These are phyloP conservation scores for Coleophora flavipennella DNA, from an alignment of 2,888 invertebrate genomes.

Conservation along the genomic window DNA sequence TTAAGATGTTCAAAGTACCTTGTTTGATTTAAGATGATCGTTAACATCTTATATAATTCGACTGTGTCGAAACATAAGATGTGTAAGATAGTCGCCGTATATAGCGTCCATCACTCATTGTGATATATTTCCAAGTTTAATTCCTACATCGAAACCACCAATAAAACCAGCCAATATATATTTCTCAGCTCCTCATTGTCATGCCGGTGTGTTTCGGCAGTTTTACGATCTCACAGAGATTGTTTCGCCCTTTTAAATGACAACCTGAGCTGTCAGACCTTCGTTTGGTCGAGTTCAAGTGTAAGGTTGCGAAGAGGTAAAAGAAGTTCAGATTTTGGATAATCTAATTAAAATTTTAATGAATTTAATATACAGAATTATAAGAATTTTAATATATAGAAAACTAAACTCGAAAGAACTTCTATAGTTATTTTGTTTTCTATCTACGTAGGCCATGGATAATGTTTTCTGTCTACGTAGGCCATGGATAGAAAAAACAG, in stretches of 20 bases:
- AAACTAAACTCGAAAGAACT: too few species aligned
- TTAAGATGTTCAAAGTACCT: too few species aligned
- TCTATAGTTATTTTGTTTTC: too few species aligned
- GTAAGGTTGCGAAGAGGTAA: neutral
- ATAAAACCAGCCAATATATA: conserved; percentile 48
- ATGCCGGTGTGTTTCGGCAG: conserved; percentile 33
- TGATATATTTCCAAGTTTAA: conserved; percentile 46
- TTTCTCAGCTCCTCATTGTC: conserved; percentile 37
- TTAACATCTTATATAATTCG: too few species aligned
- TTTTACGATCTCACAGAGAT: conserved; percentile 35
- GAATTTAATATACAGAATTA: too few species aligned
- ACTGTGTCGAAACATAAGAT: conserved; percentile 1
- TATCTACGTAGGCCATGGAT: too few species aligned
- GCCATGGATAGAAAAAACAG: too few species aligned
- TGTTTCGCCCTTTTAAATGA: conserved; percentile 21
- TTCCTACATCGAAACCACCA: conserved; percentile 33
- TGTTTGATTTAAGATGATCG: too few species aligned
- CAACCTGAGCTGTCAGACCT: conserved; percentile 12
- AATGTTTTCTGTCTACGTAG: too few species aligned
- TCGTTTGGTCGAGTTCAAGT: neutral
- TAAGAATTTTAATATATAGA: too few species aligned
- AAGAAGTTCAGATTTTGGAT: neutral
- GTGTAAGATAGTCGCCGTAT: conserved; percentile 8
- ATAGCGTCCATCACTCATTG: conserved; percentile 32
- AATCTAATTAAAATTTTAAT: neutral